A percentile compares a stretch with the other conserved stretches of the same genome.
Conservation (phyloP, 1,140 invertebrate species). For the Ctenoplectra terminalis region DNA sequence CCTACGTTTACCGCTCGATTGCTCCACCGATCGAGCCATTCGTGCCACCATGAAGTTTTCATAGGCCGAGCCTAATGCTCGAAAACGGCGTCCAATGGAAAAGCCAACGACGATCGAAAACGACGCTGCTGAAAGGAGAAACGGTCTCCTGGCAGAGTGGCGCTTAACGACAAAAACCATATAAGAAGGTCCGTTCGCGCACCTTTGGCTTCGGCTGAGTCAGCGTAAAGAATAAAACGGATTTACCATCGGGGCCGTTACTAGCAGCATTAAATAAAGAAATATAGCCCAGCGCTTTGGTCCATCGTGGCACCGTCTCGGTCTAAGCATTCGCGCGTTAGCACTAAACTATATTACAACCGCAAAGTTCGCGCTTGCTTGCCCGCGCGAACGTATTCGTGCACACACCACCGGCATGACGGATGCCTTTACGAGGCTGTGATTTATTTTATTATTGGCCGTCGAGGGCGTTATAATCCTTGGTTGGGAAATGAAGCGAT, state of each 20-base stretch:
- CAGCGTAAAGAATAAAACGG: slow-evolving; percentile 77
- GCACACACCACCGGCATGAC: slow-evolving; percentile 61
- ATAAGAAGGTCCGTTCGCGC: slow-evolving; percentile 37
- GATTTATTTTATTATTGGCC: slow-evolving; percentile 79
- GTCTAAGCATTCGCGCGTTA: slow-evolving; percentile 74
- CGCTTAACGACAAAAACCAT: slow-evolving; percentile 37
- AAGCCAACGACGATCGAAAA: slow-evolving; percentile 18
- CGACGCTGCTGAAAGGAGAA: slow-evolving; percentile 35
- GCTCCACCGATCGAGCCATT: background rate
- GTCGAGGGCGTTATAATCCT: slow-evolving; percentile 66
- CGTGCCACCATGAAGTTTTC: background rate
- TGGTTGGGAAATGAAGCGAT: slow-evolving; percentile 76
- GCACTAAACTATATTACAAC: slow-evolving; percentile 77
- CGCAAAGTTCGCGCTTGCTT: slow-evolving; percentile 56
- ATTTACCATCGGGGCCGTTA: slow-evolving; percentile 74
- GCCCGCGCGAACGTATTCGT: slow-evolving; percentile 8
- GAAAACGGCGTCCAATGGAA: background rate
- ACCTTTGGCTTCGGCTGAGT: slow-evolving; percentile 70
- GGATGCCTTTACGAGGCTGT: slow-evolving; percentile 78
- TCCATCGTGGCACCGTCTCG: slow-evolving; percentile 59
- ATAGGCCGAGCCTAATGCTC: background rate
- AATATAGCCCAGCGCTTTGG: slow-evolving; percentile 74
- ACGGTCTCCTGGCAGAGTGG: slow-evolving; percentile 1
- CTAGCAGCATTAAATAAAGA: slow-evolving; percentile 79
- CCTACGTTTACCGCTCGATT: background rate